phyloP scores from a whole-genome alignment of 1,140 invertebrate species.

The Trichonephila clavipes region DNA sequence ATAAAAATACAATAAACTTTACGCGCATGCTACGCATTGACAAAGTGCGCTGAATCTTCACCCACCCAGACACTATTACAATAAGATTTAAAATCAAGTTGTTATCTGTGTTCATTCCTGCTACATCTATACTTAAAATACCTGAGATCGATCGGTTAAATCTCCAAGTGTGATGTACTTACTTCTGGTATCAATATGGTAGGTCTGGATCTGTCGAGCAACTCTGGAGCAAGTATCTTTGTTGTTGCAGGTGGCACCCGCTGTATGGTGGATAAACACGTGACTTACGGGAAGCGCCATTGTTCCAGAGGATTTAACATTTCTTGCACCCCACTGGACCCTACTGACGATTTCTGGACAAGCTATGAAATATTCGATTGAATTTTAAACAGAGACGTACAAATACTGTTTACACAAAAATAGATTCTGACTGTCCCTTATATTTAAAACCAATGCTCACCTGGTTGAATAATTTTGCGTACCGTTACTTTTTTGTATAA shows the following conservation, averaged over 20 bases:
- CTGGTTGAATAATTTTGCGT: background rate
- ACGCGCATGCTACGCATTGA: too few species aligned
- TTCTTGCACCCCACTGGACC: constrained; percentile 66
- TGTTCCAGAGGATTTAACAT: background rate
- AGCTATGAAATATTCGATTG: background rate
- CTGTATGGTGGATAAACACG: constrained; percentile 84
- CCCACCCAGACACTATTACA: too few species aligned
- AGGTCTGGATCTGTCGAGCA: constrained; percentile 79
- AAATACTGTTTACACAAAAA: background rate
- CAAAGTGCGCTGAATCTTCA: too few species aligned
- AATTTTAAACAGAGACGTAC: background rate
- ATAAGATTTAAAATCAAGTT: too few species aligned
- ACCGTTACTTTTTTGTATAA: background rate
- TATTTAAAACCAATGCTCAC: background rate
- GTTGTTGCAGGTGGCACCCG: constrained; percentile 76
- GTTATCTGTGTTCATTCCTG: too few species aligned
- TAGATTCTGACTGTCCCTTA: too few species aligned
- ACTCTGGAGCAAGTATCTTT: constrained; percentile 73
- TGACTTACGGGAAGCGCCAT: constrained; percentile 84
- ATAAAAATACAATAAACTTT: too few species aligned
- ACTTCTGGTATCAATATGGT: constrained; percentile 78
- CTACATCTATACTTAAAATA: too few species aligned
- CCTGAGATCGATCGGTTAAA: too few species aligned
- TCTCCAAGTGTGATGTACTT: background rate
- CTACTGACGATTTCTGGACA: constrained; percentile 70